phyloP scores from a whole-genome alignment of 2,113 vertebrate genomes.

The Galemys pyrenaicus region DNA sequence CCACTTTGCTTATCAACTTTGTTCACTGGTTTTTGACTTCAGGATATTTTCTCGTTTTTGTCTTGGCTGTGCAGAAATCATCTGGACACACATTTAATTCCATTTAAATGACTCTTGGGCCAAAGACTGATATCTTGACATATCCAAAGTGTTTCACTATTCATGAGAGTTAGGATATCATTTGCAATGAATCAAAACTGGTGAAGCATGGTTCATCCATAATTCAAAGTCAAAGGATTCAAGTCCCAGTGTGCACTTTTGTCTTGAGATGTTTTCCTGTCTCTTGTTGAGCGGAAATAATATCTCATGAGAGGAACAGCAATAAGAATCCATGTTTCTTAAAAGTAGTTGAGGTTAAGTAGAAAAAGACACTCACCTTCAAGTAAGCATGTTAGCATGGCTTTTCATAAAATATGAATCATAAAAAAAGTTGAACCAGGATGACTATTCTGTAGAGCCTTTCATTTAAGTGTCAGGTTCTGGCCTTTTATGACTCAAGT shows the following conservation, averaged over 20 bases:
- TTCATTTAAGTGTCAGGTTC: background rate
- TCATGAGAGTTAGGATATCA: conserved; percentile 35
- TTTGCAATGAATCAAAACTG: conserved; percentile 46
- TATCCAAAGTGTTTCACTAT: conserved; percentile 30
- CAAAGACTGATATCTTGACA: conserved; percentile 11
- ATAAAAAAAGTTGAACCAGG: background rate
- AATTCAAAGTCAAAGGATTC: conserved; percentile 32
- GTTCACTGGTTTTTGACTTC: background rate
- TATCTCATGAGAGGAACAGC: conserved; percentile 25
- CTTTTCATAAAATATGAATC: background rate
- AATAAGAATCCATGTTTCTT: background rate
- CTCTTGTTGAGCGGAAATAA: conserved; percentile 45
- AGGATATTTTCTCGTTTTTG: background rate
- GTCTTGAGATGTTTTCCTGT: conserved; percentile 52
- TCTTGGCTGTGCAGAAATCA: background rate
- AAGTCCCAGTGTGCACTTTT: background rate
- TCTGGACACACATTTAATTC: background rate
- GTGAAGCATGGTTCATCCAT: conserved; percentile 29
- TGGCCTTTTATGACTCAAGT: background rate
- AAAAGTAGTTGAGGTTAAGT: background rate
- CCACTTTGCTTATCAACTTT: background rate
- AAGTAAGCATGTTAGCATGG: background rate
- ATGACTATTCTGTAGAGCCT: background rate
- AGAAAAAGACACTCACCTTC: conserved; percentile 19
- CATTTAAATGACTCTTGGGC: conserved; percentile 40